Evolutionary conservation across 53 echinoderm and acorn worm genomes (phyloP).

Genomic region (Paelopatides confundens): DNA sequence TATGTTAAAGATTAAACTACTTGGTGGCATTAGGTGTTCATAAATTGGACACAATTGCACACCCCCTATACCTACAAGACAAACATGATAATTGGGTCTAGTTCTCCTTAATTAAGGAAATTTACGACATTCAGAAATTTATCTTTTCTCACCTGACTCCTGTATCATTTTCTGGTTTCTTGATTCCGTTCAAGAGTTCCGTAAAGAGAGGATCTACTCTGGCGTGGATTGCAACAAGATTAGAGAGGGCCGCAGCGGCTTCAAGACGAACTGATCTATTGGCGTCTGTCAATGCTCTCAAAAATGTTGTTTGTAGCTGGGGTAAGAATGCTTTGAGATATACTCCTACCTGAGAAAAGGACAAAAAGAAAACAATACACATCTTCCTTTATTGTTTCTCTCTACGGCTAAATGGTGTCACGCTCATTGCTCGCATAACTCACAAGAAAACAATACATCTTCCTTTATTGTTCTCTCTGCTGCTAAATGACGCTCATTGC

Average conservation of each 20-base stretch:
- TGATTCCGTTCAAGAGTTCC: slow-evolving; percentile 91
- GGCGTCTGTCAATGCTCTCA: slow-evolving; percentile 84
- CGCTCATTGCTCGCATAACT: no score
- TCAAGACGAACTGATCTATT: slow-evolving; percentile 91
- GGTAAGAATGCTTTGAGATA: slow-evolving; percentile 98
- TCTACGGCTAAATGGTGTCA: no score
- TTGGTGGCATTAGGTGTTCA: no score
- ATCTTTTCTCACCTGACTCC: slow-evolving; percentile 75
- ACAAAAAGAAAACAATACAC: no score
- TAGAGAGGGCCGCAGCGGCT: slow-evolving; percentile 85
- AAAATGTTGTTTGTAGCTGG: slow-evolving; percentile 94
- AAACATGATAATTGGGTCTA: no score
- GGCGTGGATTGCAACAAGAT: slow-evolving; percentile 92
- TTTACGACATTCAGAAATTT: background rate
- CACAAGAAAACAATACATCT: background rate
- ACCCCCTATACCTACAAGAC: no score
- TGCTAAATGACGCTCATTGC: no score
- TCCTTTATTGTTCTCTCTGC: no score
- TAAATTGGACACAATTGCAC: no score
- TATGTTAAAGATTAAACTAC: no score
- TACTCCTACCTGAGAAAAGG: slow-evolving; percentile 79
- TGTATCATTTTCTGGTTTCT: slow-evolving; percentile 92
- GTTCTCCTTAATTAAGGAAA: no score
- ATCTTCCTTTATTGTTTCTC: no score
- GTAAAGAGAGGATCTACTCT: slow-evolving; percentile 97